These are phyloP conservation scores for Sphenodon punctatus DNA, from an alignment of 2,797 vertebrate species.

Conservation along the genomic window DNA sequence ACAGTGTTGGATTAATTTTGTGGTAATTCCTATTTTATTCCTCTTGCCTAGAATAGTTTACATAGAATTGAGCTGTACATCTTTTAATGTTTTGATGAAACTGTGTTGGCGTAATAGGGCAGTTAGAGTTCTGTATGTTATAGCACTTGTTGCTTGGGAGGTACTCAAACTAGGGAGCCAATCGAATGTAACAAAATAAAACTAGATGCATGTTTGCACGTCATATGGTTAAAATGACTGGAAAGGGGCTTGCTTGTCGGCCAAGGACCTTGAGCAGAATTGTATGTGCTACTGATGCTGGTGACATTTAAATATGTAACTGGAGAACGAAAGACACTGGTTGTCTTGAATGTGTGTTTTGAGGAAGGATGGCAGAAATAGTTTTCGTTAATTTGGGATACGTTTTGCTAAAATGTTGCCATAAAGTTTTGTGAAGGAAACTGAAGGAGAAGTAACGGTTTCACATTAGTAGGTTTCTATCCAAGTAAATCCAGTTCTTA, in stretches of 20 bases:
- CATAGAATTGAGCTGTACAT: not conserved
- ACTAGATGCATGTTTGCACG: not conserved
- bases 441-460: not conserved
- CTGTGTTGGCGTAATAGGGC: not conserved
- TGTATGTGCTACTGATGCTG: not conserved
- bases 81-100: not conserved
- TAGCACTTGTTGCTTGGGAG: not conserved
- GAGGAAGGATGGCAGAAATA: not conserved
- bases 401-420: not conserved
- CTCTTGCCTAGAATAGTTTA: not conserved
- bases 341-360: not conserved
- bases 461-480: not conserved
- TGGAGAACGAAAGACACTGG: not conserved
- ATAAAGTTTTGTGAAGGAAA: not conserved
- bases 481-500: not conserved
- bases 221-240: not conserved
- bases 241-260: not conserved
- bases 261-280: not conserved
- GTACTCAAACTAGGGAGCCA: not conserved
- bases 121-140: not conserved
- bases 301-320: conserved; percentile 43
- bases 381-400: not conserved
- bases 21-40: not conserved
- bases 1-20: not conserved
- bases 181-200: not conserved